Percentiles rank a stretch among this genome's conserved stretches.
These are phyloP conservation scores for Mirounga angustirostris DNA, from an alignment of 2,113 vertebrate species.

Conservation along the genomic window DNA sequence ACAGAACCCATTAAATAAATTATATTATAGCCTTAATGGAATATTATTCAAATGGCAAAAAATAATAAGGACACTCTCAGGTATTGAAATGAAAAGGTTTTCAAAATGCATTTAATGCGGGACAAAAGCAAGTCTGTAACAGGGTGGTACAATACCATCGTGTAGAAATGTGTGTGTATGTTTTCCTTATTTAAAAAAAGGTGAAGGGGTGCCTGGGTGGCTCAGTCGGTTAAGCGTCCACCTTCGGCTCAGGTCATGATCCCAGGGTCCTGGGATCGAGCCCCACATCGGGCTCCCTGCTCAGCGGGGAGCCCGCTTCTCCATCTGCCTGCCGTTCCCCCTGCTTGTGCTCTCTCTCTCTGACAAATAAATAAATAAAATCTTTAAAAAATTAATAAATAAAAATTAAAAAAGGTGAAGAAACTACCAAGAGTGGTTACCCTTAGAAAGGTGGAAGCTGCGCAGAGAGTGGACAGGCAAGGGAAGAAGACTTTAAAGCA, in stretches of 20 bases:
- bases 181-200: neutral
- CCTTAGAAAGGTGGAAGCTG: neutral
- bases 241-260: too few species aligned
- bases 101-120: neutral
- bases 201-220: neutral
- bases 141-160: neutral
- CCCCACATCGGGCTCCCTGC: too few species aligned
- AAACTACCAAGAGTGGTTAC: neutral
- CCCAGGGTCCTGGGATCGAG: too few species aligned
- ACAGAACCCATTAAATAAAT: neutral
- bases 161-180: neutral
- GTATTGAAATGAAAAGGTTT: neutral
- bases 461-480: neutral
- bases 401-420: neutral
- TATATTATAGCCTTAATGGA: neutral
- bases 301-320: too few species aligned
- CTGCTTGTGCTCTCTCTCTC: too few species aligned
- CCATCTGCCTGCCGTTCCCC: too few species aligned
- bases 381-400: too few species aligned
- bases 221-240: too few species aligned
- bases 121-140: neutral
- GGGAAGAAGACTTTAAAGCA: neutral
- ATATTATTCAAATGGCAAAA: neutral
- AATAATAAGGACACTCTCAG: neutral
- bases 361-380: too few species aligned